These are phyloP conservation scores for Gastracanthus pulcherrimus DNA, from an alignment of 2,888 invertebrate species.

Conservation along the genomic window DNA sequence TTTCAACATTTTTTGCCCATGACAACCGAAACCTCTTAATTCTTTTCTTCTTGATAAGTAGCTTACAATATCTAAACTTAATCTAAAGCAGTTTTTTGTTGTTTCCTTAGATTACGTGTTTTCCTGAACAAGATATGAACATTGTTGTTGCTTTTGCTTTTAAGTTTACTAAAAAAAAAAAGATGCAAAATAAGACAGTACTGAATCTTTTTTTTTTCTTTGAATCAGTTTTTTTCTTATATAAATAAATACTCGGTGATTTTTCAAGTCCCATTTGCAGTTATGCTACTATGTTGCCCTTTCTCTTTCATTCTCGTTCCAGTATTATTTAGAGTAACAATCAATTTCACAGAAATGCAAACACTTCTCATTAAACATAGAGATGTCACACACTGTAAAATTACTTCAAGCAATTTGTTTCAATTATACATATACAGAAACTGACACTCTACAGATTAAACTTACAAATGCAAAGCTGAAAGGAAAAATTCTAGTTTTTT, in stretches of 20 bases:
- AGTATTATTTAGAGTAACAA: constrained; percentile 25
- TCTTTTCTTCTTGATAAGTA: constrained; percentile 35
- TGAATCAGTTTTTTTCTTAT: not conserved
- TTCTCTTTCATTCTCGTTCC: constrained; percentile 16
- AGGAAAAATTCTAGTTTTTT: constrained; percentile 32
- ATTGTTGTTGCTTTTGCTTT: constrained; percentile 18
- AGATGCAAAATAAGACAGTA: constrained; percentile 15
- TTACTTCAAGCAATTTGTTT: constrained; percentile 32
- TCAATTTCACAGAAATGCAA: constrained; percentile 25
- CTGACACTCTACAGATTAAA: constrained; percentile 35
- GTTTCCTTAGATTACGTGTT: constrained; percentile 32
- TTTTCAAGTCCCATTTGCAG: constrained; percentile 16
- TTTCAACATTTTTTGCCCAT: constrained; percentile 46
- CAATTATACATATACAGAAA: constrained; percentile 26
- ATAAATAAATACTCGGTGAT: constrained; percentile 33
- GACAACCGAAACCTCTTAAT: constrained; percentile 27
- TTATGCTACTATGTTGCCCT: constrained; percentile 22
- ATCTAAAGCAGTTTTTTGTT: constrained; percentile 44
- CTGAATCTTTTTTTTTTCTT: not conserved
- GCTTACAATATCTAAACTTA: constrained; percentile 45
- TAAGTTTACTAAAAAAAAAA: constrained; percentile 39
- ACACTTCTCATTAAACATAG: constrained; percentile 1
- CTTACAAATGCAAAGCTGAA: constrained; percentile 50
- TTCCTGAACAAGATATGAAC: constrained; percentile 38
- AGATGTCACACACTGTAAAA: constrained; percentile 30